Conservation (phyloP, 2,888 invertebrate species). For the Fragum fragum region DNA sequence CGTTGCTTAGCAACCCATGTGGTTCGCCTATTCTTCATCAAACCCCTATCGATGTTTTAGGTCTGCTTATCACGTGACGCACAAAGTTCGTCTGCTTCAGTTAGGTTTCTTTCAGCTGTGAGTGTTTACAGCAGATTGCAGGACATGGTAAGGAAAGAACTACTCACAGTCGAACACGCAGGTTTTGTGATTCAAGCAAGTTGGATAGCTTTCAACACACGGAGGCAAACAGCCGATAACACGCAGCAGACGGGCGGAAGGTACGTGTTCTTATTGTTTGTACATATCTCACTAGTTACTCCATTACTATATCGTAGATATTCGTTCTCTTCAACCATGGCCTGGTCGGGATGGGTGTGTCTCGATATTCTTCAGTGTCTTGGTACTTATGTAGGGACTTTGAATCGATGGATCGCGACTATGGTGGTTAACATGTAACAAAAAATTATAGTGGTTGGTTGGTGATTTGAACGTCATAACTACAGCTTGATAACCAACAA, state of each 20-base stretch:
- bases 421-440: too few species aligned
- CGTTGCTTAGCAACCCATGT: slow-evolving; percentile 19
- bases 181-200: not conserved
- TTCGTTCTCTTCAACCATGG: too few species aligned
- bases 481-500: too few species aligned
- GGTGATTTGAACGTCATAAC: too few species aligned
- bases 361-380: too few species aligned
- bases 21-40: slow-evolving; percentile 18
- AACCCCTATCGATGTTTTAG: slow-evolving; percentile 13
- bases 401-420: too few species aligned
- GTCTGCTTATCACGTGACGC: slow-evolving; percentile 19
- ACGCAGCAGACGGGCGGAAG: not conserved
- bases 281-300: too few species aligned
- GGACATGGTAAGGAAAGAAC: not conserved
- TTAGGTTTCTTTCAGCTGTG: slow-evolving; percentile 14
- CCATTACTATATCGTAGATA: too few species aligned
- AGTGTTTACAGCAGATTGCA: not conserved
- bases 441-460: too few species aligned
- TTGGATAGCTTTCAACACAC: slow-evolving; percentile 14
- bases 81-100: slow-evolving; percentile 12
- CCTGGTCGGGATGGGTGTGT: too few species aligned
- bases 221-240: not conserved
- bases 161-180: too few species aligned
- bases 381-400: too few species aligned
- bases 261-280: not conserved